A percentile compares a stretch with the other conserved stretches of the same genome.
phyloP scores from a whole-genome alignment of 1,140 invertebrate genomes.

The Platyura marginata region DNA sequence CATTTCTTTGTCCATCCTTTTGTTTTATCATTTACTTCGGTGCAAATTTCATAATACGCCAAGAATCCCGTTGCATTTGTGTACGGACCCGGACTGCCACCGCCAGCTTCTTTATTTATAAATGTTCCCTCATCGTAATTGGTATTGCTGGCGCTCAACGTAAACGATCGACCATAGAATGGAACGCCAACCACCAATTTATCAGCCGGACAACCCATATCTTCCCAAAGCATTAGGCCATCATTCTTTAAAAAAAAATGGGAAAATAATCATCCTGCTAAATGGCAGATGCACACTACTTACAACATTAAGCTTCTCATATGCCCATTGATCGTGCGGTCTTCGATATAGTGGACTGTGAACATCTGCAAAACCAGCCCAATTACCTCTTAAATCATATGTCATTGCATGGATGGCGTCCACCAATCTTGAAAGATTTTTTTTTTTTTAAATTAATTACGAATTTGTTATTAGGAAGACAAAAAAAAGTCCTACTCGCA shows the following conservation, averaged over 20 bases:
- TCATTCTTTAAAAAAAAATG: conserved; percentile 43
- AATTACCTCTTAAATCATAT: conserved; percentile 81
- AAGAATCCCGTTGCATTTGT: conserved; percentile 71
- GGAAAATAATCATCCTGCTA: background rate
- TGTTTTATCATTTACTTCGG: conserved; percentile 41
- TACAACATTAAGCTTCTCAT: conserved; percentile 75
- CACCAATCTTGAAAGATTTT: conserved; percentile 39
- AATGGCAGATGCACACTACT: conserved; percentile 17
- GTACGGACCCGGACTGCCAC: conserved; percentile 64
- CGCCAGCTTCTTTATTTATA: conserved; percentile 73
- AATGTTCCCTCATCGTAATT: conserved; percentile 66
- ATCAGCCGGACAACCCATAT: conserved; percentile 66
- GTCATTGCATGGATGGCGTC: conserved; percentile 80
- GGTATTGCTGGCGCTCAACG: conserved; percentile 55
- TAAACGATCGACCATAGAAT: conserved; percentile 71
- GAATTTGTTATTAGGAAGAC: background rate
- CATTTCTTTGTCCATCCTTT: conserved; percentile 63
- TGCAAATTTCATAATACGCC: conserved; percentile 82
- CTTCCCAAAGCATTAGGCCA: conserved; percentile 65
- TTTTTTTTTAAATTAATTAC: no score
- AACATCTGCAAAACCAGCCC: conserved; percentile 76
- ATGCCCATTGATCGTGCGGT: conserved; percentile 71
- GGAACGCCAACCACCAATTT: conserved; percentile 78
- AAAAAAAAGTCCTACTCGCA: conserved; percentile 44
- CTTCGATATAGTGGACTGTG: conserved; percentile 70